phyloP scores from a whole-genome alignment of 2,888 invertebrate genomes.

The Apamea epomidion region DNA sequence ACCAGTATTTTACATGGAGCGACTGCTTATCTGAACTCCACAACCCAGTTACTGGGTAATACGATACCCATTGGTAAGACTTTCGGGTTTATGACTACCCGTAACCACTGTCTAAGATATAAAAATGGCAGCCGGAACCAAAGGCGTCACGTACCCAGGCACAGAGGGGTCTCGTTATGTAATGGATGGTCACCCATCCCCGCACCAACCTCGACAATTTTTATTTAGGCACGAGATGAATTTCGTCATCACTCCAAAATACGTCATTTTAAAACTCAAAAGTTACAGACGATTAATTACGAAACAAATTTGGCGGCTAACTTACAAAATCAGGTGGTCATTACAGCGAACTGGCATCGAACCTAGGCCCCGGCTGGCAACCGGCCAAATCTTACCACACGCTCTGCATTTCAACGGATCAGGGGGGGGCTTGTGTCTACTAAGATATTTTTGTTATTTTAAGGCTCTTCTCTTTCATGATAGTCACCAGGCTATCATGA shows the following conservation, averaged over 20 bases:
- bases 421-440: slow-evolving; percentile 51
- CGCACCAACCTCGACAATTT: not conserved
- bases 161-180: not conserved
- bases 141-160: too few relatives aligned
- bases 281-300: slow-evolving; percentile 38
- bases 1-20: not conserved
- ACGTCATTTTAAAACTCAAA: not conserved
- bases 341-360: slow-evolving; percentile 65
- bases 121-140: too few relatives aligned
- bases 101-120: not conserved
- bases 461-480: not conserved
- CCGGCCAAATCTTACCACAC: slow-evolving; percentile 68
- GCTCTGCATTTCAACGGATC: slow-evolving; percentile 59
- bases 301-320: slow-evolving; percentile 54
- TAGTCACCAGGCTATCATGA: too few relatives aligned
- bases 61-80: not conserved
- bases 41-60: not conserved
- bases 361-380: slow-evolving; percentile 61
- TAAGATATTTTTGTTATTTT: slow-evolving; percentile 29
- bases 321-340: slow-evolving; percentile 70
- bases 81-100: not conserved
- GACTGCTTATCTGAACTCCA: not conserved
- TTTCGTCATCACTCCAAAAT: not conserved
- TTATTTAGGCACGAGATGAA: not conserved
- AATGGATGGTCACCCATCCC: not conserved